Evolutionary conservation across 2,113 vertebrate species (phyloP).

Genomic region (Bufo gargarizans): DNA sequence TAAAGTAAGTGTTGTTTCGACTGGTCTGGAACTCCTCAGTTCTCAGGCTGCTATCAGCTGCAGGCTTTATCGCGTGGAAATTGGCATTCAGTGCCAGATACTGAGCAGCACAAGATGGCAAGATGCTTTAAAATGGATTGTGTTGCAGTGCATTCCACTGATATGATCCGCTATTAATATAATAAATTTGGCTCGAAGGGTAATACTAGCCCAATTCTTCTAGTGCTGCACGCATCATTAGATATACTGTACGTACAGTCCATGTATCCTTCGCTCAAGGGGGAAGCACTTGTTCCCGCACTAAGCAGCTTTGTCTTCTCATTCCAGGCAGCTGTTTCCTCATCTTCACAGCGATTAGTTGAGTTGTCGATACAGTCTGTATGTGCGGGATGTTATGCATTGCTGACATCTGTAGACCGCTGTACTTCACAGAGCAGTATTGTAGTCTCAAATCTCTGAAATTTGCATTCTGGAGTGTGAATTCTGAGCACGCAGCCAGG

Average conservation of each 20-base stretch:
- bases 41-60: neutral
- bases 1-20: neutral
- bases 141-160: neutral
- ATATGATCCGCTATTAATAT: neutral
- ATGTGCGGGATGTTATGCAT: constrained; percentile 14
- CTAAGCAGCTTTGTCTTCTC: constrained; percentile 1
- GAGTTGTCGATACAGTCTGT: constrained; percentile 28
- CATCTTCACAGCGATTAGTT: constrained; percentile 41
- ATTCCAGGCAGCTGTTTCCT: constrained; percentile 44
- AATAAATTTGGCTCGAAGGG: too few species aligned
- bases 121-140: neutral
- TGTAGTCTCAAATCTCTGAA: constrained; percentile 34
- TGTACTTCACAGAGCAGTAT: constrained; percentile 23
- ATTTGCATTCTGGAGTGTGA: constrained; percentile 22
- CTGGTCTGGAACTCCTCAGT: neutral
- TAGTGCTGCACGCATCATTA: neutral
- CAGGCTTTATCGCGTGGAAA: neutral
- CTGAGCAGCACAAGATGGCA: neutral
- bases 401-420: constrained; percentile 34
- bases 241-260: neutral
- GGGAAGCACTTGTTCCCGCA: constrained; percentile 35
- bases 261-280: constrained; percentile 15
- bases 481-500: constrained; percentile 30
- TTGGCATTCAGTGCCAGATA: neutral
- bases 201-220: neutral